Evolutionary conservation across 2,797 vertebrate genomes (phyloP).

Genomic region (Pseudopleuronectes americanus): DNA sequence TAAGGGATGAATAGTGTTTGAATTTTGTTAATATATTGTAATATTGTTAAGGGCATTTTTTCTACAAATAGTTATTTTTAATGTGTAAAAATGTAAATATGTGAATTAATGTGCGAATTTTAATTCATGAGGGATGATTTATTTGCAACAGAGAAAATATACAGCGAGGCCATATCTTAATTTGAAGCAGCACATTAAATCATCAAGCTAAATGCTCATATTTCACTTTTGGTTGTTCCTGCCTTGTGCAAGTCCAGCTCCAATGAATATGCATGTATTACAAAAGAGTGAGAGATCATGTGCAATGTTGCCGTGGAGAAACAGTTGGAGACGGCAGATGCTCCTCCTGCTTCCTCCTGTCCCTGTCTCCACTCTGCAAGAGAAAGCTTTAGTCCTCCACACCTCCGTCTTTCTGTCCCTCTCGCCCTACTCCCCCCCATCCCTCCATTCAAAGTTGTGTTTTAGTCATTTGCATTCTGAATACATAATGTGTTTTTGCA

Average conservation of each 20-base stretch:
- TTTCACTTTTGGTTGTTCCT: slow-evolving; percentile 53
- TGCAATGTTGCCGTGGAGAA: slow-evolving; percentile 51
- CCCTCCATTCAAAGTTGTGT: slow-evolving; percentile 40
- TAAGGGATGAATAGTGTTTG: not conserved
- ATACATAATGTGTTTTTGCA: slow-evolving; percentile 6
- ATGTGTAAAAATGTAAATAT: slow-evolving; percentile 36
- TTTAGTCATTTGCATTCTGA: slow-evolving; percentile 10
- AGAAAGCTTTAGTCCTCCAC: slow-evolving; percentile 57
- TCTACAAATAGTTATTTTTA: slow-evolving; percentile 4
- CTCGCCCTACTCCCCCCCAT: slow-evolving; percentile 38
- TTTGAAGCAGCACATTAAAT: slow-evolving; percentile 42
- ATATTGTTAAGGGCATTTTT: slow-evolving; percentile 7
- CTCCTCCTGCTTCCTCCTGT: slow-evolving; percentile 68
- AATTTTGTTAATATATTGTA: not conserved
- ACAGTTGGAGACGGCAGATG: slow-evolving; percentile 74
- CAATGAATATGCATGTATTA: slow-evolving; percentile 45
- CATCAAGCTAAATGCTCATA: slow-evolving; percentile 48
- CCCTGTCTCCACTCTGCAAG: slow-evolving; percentile 59
- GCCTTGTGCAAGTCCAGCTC: slow-evolving; percentile 40
- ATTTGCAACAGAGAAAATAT: slow-evolving; percentile 26
- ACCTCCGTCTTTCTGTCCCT: slow-evolving; percentile 54
- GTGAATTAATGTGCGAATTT: slow-evolving; percentile 13
- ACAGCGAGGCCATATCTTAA: slow-evolving; percentile 23
- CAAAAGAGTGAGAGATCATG: slow-evolving; percentile 32
- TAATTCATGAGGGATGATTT: slow-evolving; percentile 26